These are phyloP conservation scores for Orchesellides sinensis DNA, from an alignment of 2,888 invertebrate genomes.

Conservation along the genomic window DNA sequence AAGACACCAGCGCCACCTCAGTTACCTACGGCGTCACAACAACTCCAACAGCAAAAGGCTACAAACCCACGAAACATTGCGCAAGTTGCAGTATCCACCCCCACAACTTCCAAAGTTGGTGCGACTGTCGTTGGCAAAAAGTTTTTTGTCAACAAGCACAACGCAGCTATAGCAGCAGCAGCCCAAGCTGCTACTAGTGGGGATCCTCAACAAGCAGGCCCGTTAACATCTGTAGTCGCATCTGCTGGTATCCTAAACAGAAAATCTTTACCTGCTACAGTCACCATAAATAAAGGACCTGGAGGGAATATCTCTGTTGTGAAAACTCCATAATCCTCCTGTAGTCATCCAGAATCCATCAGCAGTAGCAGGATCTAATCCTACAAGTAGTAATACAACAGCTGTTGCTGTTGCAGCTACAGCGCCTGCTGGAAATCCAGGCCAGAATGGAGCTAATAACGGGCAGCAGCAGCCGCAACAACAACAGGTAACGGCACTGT, in stretches of 20 bases:
- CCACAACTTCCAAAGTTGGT: slow-evolving; percentile 54
- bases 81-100: slow-evolving; percentile 23
- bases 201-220: neutral
- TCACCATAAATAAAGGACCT: slow-evolving; percentile 45
- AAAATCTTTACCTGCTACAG: slow-evolving; percentile 26
- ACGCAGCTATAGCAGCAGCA: slow-evolving; percentile 11
- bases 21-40: slow-evolving; percentile 70
- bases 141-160: slow-evolving; percentile 45
- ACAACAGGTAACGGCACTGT: neutral
- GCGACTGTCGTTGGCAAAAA: slow-evolving; percentile 47
- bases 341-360: too few relatives aligned
- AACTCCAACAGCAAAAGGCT: slow-evolving; percentile 37
- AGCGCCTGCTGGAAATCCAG: too few relatives aligned
- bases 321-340: slow-evolving; percentile 33
- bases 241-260: slow-evolving; percentile 26
- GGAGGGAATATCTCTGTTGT: slow-evolving; percentile 41
- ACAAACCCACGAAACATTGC: slow-evolving; percentile 61
- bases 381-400: neutral
- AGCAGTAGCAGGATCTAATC: too few relatives aligned
- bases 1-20: slow-evolving; percentile 74
- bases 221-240: too few relatives aligned
- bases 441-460: too few relatives aligned
- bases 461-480: too few relatives aligned
- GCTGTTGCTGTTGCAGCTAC: neutral
- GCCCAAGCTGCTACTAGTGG: neutral